Base-by-base conservation (phyloP, 1,140 invertebrate genomes). In the Temnothorax curvispinosus region DNA sequence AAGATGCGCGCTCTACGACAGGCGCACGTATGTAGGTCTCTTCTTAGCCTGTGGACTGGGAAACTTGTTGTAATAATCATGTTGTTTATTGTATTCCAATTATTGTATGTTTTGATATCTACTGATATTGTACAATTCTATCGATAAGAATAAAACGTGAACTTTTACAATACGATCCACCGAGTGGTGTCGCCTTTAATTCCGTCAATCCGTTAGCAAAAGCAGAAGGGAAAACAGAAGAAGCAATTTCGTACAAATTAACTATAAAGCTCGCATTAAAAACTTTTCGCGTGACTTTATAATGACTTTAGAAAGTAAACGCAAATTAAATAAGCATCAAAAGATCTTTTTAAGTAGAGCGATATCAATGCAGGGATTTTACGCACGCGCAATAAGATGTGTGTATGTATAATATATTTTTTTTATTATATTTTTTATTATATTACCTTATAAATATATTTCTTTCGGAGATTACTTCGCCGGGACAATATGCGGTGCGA, bases 91-190 rank as follows among this genome's bases (percentile, higher is more conserved):
- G 56, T 56, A 71, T 87, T 69, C 77, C 52, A 35, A 62, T 64
- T 87, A 75, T 69, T 54, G 11, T 86, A 58, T n/a, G n/a, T 87
- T 87, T 87, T 87, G 52, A 58, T 76, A 76, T 60, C 44, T 88
- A 62, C n/a, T 54, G 21, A 38, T 87, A 80, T 87, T 87, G 85
- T 81, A 87, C 52, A 72, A 74, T 72, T 84, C 47, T 52, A 21
- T 44, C 35, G 35, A 67, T 67, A n/a, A 69, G 60, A 85, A 85
- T 87, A 87, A 85, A 87, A 52, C 13, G 38, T 5, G 3, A 78
- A 47, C 75, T 76, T 77, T 50, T 47, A 27, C 47, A 69, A 38
- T 27, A 65, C 18, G 35, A 44, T 41, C 9, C 35, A 47, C 44
- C 15, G n/a, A 44, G 9, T 27, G 11, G 54, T 44, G 6, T 69